phyloP scores from a whole-genome alignment of 35 echinoderm and acorn worm species.

The Chiridota heheva region DNA sequence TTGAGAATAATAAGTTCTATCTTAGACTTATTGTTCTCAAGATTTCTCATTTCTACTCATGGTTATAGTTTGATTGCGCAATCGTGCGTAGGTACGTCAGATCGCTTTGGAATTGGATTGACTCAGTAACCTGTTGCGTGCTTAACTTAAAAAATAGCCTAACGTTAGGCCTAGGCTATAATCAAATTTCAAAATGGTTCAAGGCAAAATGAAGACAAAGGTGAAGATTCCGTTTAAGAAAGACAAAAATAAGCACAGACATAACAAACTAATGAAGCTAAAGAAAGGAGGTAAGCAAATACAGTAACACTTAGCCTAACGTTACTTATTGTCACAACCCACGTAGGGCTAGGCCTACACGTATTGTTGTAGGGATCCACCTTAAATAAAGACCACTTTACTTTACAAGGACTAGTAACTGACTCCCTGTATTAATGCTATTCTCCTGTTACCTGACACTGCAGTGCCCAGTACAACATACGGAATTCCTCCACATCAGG shows the following conservation, averaged over 20 bases:
- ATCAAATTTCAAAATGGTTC: slow-evolving; percentile 9
- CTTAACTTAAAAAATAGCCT: neutral
- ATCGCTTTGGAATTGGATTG: neutral
- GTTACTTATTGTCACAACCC: neutral
- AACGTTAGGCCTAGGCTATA: neutral
- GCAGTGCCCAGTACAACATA: too few relatives aligned
- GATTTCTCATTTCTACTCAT: too few relatives aligned
- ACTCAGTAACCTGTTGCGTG: neutral
- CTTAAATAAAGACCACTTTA: too few relatives aligned
- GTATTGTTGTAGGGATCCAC: too few relatives aligned
- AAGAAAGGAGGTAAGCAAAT: slow-evolving; percentile 33
- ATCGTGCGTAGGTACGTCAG: neutral
- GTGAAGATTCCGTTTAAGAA: slow-evolving; percentile 32
- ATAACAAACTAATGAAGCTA: slow-evolving; percentile 14
- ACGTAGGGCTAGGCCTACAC: too few relatives aligned
- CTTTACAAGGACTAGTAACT: too few relatives aligned
- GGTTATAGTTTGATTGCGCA: slow-evolving; percentile 8
- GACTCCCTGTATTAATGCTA: too few relatives aligned
- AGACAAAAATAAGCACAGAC: slow-evolving; percentile 26
- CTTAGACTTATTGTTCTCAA: neutral
- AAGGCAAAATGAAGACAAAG: slow-evolving; percentile 66
- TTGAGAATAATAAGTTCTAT: neutral
- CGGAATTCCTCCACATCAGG: too few relatives aligned
- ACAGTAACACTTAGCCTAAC: neutral
- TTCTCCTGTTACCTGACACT: too few relatives aligned